A percentile compares a stretch with the other conserved stretches of the same genome.
These are phyloP conservation scores for Andrena haemorrhoa DNA, from an alignment of 2,888 invertebrate genomes.

Conservation along the genomic window DNA sequence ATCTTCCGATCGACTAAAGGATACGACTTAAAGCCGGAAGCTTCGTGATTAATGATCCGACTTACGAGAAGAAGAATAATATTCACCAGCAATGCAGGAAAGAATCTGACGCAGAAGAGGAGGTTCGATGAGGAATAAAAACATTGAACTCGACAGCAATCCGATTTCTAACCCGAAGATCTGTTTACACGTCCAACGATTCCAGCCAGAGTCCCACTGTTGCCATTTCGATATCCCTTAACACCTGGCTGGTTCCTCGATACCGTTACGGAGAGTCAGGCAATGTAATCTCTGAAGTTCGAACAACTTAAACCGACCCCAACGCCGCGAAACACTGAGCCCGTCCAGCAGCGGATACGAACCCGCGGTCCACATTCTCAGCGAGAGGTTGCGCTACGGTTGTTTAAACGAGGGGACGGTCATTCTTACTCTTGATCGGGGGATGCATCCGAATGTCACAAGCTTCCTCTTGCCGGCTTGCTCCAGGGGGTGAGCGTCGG, in stretches of 20 bases:
- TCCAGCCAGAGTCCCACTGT: too few relatives aligned
- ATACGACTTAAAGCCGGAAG: constrained; percentile 32
- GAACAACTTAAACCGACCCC: too few relatives aligned
- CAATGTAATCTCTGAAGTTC: too few relatives aligned
- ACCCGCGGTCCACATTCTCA: not conserved
- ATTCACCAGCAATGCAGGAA: too few relatives aligned
- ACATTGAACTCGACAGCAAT: too few relatives aligned
- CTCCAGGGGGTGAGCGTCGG: constrained; percentile 3
- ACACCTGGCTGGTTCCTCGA: too few relatives aligned
- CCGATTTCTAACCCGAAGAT: too few relatives aligned
- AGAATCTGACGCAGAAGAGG: too few relatives aligned
- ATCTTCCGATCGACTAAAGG: constrained; percentile 22
- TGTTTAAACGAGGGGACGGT: constrained; percentile 1
- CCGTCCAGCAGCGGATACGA: not conserved
- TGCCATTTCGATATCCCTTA: too few relatives aligned
- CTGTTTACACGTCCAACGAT: too few relatives aligned
- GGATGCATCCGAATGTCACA: constrained; percentile 35
- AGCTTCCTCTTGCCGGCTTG: constrained; percentile 24
- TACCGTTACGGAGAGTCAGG: too few relatives aligned
- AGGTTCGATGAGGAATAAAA: too few relatives aligned
- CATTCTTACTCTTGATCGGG: constrained; percentile 44
- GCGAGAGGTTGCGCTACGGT: not conserved
- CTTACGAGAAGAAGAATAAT: not conserved
- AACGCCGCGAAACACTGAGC: not conserved
- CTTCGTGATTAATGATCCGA: constrained; percentile 28